A percentile compares a stretch with the other conserved stretches of the same genome.
Conservation (phyloP, 64 coral and sea anemone genomes). For the Acropora tenuis region DNA sequence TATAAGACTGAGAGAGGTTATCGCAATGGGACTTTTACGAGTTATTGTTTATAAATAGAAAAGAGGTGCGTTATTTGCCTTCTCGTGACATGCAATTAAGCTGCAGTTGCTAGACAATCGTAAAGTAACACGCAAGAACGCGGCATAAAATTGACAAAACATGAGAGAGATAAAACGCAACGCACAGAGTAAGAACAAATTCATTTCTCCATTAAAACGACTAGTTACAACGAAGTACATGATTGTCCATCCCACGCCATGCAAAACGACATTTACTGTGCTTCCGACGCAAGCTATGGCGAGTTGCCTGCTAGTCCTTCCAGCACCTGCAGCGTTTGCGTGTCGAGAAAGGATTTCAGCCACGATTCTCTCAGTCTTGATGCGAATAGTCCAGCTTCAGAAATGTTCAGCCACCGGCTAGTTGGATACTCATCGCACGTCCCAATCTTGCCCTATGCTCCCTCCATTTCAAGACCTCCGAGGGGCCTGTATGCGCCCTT, state of each 20-base stretch:
- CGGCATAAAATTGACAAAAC: constrained; percentile 6
- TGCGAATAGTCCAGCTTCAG: not conserved
- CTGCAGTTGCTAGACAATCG: constrained; percentile 26
- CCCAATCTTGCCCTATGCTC: not conserved
- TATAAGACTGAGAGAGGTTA: not conserved
- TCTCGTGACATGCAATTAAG: not conserved
- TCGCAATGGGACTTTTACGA: not conserved
- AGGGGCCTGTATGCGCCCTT: not conserved
- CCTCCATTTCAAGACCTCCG: not conserved
- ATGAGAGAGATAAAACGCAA: not conserved
- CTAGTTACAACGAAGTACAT: not conserved
- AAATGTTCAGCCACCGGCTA: not conserved
- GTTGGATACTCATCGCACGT: not conserved
- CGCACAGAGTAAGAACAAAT: not conserved
- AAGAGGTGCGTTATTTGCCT: too few relatives aligned
- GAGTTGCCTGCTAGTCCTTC: not conserved
- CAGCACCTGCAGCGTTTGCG: not conserved
- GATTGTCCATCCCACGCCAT: too few relatives aligned
- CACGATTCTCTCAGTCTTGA: not conserved
- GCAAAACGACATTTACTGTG: too few relatives aligned
- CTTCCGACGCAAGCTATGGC: not conserved
- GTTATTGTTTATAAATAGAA: not conserved
- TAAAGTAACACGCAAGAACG: constrained; percentile 1
- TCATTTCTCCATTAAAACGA: not conserved
- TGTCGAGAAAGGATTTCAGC: constrained; percentile 8